Evolutionary conservation across 1,140 invertebrate species (phyloP), one percentile per base, ranked within the genome.

Genomic region (Nylanderia fulva): DNA sequence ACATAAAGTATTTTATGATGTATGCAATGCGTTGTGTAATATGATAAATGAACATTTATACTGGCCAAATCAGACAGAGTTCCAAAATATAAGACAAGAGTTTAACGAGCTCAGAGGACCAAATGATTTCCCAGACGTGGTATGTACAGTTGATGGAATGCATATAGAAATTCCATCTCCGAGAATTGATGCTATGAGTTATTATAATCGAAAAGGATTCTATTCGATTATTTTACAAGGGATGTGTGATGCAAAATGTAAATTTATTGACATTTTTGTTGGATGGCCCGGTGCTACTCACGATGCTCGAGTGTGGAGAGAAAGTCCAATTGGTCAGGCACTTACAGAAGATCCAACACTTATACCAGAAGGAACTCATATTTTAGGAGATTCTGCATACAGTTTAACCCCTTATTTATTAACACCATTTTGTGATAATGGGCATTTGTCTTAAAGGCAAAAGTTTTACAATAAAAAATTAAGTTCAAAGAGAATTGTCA

Each of bases 401-500:
- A 42, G 39, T 42, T 42, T 42, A 8, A 0, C 5, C 0, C 9
- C 39, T 1, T 42, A 61, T 61, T 69, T 69, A 69, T 27, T 69
- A 48, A 69, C 66, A 48, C 42, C 66, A 69, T 69, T 52, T 15
- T 24, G 42, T 69, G 24, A 69, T 48, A 69, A 69, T 69, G 66
- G 39, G 0, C 66, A 69, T 3, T 69, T 69, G 21, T 48, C 66
- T 69, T 21, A 1, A 29, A 69, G 66, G 3, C 66, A 69, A 48
- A 69, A 36, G 24, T 2, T 48, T 2, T 48, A 48, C 7, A 69
- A 69, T 45, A 8, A 24, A 69, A 69, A 69, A 69, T 48, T 69
- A 69, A 69, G 39, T 69, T 69, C 66, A 36, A 69, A 69, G 42
- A 69, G 66, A 69, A 3, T 52, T 69, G 24, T 69, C 42, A 69